These are phyloP conservation scores for Spinibarbus caldwelli DNA, from an alignment of 2,797 vertebrate genomes.

Conservation along the genomic window DNA sequence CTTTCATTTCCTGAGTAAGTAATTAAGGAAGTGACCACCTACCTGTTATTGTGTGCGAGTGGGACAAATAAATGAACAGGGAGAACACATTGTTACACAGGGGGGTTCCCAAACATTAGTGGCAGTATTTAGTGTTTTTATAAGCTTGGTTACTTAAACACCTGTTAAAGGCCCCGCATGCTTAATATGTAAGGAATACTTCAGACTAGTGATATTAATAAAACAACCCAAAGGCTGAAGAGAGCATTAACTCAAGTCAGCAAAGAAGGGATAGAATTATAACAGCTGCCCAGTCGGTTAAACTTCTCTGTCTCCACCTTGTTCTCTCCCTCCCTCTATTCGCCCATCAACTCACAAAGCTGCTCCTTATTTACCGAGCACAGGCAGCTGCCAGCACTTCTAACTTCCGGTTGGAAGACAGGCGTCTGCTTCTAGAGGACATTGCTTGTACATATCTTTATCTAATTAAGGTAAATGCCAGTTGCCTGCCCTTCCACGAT, in stretches of 20 bases:
- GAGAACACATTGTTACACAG: conserved; percentile 70
- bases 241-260: conserved; percentile 76
- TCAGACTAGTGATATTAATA: conserved; percentile 31
- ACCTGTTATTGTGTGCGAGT: conserved; percentile 75
- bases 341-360: conserved; percentile 76
- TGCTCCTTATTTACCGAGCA: conserved; percentile 78
- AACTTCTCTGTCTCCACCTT: conserved; percentile 27
- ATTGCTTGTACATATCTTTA: conserved; percentile 81
- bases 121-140: not conserved
- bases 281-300: conserved; percentile 77
- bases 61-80: conserved; percentile 74
- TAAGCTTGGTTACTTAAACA: conserved; percentile 20
- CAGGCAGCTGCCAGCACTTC: conserved; percentile 81
- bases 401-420: conserved; percentile 77
- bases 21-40: conserved; percentile 80
- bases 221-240: conserved; percentile 75
- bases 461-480: conserved; percentile 86
- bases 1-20: conserved; percentile 79
- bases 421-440: conserved; percentile 80
- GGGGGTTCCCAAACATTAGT: conserved; percentile 39
- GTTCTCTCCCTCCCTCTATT: conserved; percentile 56
- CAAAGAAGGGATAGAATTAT: conserved; percentile 74
- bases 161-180: not conserved
- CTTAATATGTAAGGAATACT: conserved; percentile 18
- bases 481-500: conserved; percentile 73